These are phyloP conservation scores for Melanotaenia trifasciata DNA, from an alignment of 2,797 vertebrate genomes.

Conservation along the genomic window DNA sequence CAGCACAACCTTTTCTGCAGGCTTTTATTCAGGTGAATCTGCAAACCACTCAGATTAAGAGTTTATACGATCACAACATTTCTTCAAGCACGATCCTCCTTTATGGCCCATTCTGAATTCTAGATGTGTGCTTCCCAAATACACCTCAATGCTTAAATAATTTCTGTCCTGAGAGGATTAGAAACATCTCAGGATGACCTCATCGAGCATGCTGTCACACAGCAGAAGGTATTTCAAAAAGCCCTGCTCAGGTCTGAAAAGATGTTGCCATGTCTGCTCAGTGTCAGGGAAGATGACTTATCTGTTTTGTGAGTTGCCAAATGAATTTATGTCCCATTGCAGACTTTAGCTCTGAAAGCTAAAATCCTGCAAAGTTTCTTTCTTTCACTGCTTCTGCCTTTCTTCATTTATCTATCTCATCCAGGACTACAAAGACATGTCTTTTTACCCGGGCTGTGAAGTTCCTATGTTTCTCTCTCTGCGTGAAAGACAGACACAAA, in stretches of 20 bases:
- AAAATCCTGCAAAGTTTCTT: constrained; percentile 16
- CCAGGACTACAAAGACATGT: neutral
- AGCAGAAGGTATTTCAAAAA: constrained; percentile 26
- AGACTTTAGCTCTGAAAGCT: constrained; percentile 30
- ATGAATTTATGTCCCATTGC: constrained; percentile 22
- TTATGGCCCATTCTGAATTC: constrained; percentile 52
- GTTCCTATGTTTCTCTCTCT: constrained; percentile 23
- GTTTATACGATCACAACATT: constrained; percentile 46
- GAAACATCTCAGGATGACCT: constrained; percentile 50
- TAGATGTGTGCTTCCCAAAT: constrained; percentile 41
- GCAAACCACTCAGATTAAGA: constrained; percentile 45
- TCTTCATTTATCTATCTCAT: constrained; percentile 3
- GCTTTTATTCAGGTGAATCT: constrained; percentile 38
- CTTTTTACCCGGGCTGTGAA: neutral
- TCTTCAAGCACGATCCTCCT: constrained; percentile 50
- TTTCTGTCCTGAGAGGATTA: constrained; percentile 53
- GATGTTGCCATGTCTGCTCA: constrained; percentile 17
- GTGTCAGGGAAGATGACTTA: constrained; percentile 19
- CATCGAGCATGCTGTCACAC: constrained; percentile 49
- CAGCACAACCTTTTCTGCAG: constrained; percentile 48
- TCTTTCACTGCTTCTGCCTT: constrained; percentile 6
- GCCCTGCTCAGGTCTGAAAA: constrained; percentile 6
- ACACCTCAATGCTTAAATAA: constrained; percentile 51
- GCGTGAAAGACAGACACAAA: constrained; percentile 43
- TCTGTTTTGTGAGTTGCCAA: constrained; percentile 10